Base-by-base conservation (phyloP, 2,113 vertebrate species). In the Protobothrops mucrosquamatus region DNA sequence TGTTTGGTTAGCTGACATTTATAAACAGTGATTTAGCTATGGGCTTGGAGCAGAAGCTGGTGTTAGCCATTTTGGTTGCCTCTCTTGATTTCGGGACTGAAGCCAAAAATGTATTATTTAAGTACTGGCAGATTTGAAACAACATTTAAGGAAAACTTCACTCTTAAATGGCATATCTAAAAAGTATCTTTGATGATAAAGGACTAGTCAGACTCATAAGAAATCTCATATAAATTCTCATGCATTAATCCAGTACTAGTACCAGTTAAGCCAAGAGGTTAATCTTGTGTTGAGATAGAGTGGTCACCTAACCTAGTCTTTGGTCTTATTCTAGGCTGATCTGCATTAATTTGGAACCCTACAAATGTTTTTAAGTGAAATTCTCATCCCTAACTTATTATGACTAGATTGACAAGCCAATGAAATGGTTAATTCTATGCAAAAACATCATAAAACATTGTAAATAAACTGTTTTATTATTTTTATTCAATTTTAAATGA, bases 141-240 rank as follows among this genome's bases (percentile, higher is more conserved):
- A 29, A 54, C 0, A 1, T 10, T 34, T 6, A 64, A 91, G n/a
- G 29, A 91, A 92, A 56, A 92, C 6, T 51, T 86, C 18, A 15
- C 18, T 34, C 81, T 93, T 91, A 91, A 39, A 15, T 59, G 88
- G 94, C 90, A 96, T 95, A 95, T 29, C 18, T 39, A 4, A 20
- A 18, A 56, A 55, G 34, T 54, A 54, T 56, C 12, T 43, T 39
- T 85, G 85, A 43, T 15, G 26, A 85, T 93, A 96, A 85, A 89
- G 96, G 92, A 87, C 93, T 29, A 18, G 55, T 95, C 91, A 94
- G n/a, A 95, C 94, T 85, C 92, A n/a, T 69, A 69, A 86, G 94
- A 96, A 97, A 95, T 96, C 92, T 88, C 26, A n/a, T 54, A 88
- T 56, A 14, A 88, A 52, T 15, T 15, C 2, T 54, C 51, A 87